Evolutionary conservation across 2,113 vertebrate genomes (phyloP), one percentile per base, ranked within the genome.

Genomic region (Toxostoma redivivum): DNA sequence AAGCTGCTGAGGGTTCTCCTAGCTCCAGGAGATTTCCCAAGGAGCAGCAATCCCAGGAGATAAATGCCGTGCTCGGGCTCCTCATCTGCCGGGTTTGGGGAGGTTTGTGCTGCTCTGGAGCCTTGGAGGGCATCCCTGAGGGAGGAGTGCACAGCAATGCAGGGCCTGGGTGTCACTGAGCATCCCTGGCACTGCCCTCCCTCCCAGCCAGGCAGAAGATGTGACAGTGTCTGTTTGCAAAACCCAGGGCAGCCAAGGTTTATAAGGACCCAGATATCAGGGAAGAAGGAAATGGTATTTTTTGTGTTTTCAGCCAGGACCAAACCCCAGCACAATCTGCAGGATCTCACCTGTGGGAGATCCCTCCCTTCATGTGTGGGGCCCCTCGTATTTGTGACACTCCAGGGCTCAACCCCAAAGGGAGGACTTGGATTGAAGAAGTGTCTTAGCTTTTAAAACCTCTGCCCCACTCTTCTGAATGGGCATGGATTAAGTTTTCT

Each of bases 321-420:
- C 54, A 77, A 83, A 45, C 0, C 21, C 12, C 50, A 73, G 64
- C 23, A n/a, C 47, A 44, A 30, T 14, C 35, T 11, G 42, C 19
- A 69, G 64, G 54, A 28, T 37, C 25, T 81, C 69, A n/a, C 6
- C 12, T 2, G 2, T 23, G 44, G 47, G 12, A 47, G 31, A 15
- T 33, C 5, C 42, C 58, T 71, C 56, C 28, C 37, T 67, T 62
- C 16, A 2, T 3, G 25, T 50, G 24, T 28, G 33, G 20, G 33
- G 9, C 17, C 13, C 27, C 40, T 47, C 1, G 3, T 44, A 58
- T 6, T 24, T 3, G 1, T 30, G 38, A 10, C 51, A 3, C 20
- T 25, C 31, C 48, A 28, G 80, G 38, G 24, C 24, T 78, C 79
- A 11, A 1, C 30, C 37, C 17, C 37, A 65, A 19, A 45, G 22